Base-by-base conservation (phyloP, 2,888 invertebrate genomes). In the Cheilosia pagana region DNA sequence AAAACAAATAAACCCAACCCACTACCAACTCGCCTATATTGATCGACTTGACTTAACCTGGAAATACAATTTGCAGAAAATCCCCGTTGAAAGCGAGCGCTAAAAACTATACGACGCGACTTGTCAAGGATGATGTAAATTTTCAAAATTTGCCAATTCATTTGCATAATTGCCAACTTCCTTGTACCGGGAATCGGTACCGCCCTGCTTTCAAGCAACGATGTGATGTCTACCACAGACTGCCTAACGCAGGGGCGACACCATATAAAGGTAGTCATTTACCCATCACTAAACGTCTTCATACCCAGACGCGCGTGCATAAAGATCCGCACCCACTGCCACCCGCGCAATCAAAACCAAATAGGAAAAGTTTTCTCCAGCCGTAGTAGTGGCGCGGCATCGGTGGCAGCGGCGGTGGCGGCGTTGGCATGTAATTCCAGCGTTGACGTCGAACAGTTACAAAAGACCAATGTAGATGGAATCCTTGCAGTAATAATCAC, bases 401-500 rank as follows among this genome's bases (percentile, higher is more conserved):
- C 28, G 7, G 28, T 3, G 31, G 8, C 8, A 2, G 8, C 28
- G 7, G 28, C 10, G 31, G 8, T 31, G 31, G 0, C 8, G 12
- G 35, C 35, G 35, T 35, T 35, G 52, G 72, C 57, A 31, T 68
- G 43, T 75, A 72, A 67, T 70, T 65, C 21, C 8, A 71, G 57
- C 53, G 50, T 62, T 45, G 50, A 35, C 53, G 67, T 52, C 67
- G 72, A 12, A 21, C 55, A 43, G 57, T 50, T 57, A 57, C 72
- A 72, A 52, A 78, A 74, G 68, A 52, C 78, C 68, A 50, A 63
- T 77, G 78, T 57, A 74, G 78, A 83, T 83, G 68, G 68, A 78
- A 63, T 83, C 63, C 82, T 68, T 70, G 78, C 78, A 83, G 74
- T 78, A 63, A 83, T 83, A 78, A 83, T 83, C 68, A 83, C 62